These are phyloP conservation scores for Girardinus metallicus DNA, from an alignment of 2,797 vertebrate species.

Conservation along the genomic window DNA sequence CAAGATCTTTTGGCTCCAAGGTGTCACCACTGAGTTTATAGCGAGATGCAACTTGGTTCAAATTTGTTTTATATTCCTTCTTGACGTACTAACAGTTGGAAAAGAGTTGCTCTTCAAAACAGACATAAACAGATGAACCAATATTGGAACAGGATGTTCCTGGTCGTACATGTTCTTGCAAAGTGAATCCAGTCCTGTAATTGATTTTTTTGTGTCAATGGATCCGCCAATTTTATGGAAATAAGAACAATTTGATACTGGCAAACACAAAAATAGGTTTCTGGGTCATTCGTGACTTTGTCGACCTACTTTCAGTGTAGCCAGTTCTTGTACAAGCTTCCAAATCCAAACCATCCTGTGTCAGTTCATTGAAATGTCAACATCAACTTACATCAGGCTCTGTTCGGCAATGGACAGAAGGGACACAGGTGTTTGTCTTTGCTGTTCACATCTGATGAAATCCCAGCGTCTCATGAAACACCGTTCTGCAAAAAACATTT, in stretches of 20 bases:
- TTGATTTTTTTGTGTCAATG: background rate
- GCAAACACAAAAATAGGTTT: slow-evolving; percentile 14
- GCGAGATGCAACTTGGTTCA: background rate
- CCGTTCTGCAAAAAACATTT: slow-evolving; percentile 19
- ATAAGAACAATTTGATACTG: background rate
- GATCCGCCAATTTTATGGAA: no score
- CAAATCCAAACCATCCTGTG: slow-evolving; percentile 22
- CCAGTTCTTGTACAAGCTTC: background rate
- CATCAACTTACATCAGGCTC: slow-evolving; percentile 1
- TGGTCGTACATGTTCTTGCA: background rate
- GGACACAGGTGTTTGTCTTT: slow-evolving; percentile 52
- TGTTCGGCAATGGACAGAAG: slow-evolving; percentile 20
- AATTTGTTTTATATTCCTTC: background rate
- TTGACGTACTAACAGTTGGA: background rate
- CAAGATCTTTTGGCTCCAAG: background rate
- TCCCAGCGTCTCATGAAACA: slow-evolving; percentile 50
- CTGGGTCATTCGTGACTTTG: slow-evolving; percentile 6
- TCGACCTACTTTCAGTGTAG: slow-evolving; percentile 13
- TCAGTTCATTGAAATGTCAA: slow-evolving; percentile 27
- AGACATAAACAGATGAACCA: background rate
- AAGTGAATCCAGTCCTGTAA: background rate
- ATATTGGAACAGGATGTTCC: background rate
- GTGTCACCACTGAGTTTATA: background rate
- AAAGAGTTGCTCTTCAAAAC: background rate
- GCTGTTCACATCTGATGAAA: slow-evolving; percentile 42